Base-by-base conservation (phyloP, 2,113 vertebrate genomes). In the Glaucidium brasilianum region DNA sequence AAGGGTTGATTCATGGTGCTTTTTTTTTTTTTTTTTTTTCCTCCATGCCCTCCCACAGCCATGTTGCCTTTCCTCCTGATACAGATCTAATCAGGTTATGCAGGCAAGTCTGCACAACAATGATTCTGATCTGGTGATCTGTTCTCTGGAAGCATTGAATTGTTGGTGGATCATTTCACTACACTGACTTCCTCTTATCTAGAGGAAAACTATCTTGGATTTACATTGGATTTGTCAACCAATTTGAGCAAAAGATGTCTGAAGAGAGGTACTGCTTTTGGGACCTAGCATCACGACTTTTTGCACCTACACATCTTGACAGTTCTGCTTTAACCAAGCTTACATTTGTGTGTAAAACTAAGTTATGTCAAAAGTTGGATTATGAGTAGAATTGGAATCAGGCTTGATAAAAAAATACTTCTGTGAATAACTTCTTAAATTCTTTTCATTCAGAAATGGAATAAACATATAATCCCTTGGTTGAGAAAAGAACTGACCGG, bases 391-490 rank as follows among this genome's bases (percentile, higher is more conserved):
- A 47, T 1, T 35, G 15, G 5, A 41, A 45, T 35, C 8, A 73
- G 7, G 2, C 15, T 32, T 15, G 17, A 41, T 16, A 34, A 67
- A 45, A n/a, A 47, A 39, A 12, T 18, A n/a, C 1, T 47, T 47
- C 11, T 9, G 5, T 29, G 25, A 53, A 10, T 2, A 50, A 3
- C 6, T 47, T 43, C 18, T 49, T 35, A 29, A 5, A 1, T 4
- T 30, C 15, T 50, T 76, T 76, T 15, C 29, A 3, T 52, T 76
- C 11, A 50, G 35, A 9, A 85, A 34, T 11, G 29, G 27, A 74
- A 74, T 73, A 79, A 80, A 34, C 1, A 26, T 5, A 9, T 15
- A 71, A 6, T 5, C 5, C 3, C 3, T 66, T 12, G 2, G 2
- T 0, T 43, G n/a, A 59, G 18, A 20, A 90, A 79, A 66, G 6